These are phyloP conservation scores for Epirrhoe tristata DNA, from an alignment of 2,888 invertebrate genomes.

Conservation along the genomic window DNA sequence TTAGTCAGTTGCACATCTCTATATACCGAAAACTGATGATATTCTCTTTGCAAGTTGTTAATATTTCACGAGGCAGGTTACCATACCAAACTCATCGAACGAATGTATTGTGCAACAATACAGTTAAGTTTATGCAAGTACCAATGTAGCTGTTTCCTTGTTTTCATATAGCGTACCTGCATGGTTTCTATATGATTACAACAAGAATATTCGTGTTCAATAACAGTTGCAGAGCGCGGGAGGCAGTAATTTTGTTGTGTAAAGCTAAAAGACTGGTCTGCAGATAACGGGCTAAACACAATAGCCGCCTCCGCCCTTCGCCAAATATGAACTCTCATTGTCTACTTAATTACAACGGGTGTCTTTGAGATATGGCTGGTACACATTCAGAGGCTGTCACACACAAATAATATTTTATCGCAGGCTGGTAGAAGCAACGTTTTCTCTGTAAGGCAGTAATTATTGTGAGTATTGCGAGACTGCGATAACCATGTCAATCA, in stretches of 20 bases:
- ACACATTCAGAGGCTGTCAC: conserved; percentile 76
- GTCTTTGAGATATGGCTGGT: conserved; percentile 77
- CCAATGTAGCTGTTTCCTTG: conserved; percentile 20
- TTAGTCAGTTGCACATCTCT: too few relatives aligned
- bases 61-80: too few relatives aligned
- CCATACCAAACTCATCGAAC: too few relatives aligned
- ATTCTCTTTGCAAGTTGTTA: too few relatives aligned
- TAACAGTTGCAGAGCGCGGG: conserved; percentile 58
- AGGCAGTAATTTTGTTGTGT: conserved; percentile 67
- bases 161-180: conserved; percentile 27
- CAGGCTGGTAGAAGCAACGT: conserved; percentile 54
- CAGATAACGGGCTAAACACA: conserved; percentile 76
- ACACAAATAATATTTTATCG: conserved; percentile 79
- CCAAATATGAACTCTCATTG: conserved; percentile 81
- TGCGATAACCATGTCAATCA: conserved; percentile 50
- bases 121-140: background rate
- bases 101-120: background rate
- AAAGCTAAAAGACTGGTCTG: conserved; percentile 77
- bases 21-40: too few relatives aligned
- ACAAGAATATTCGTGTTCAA: conserved; percentile 51
- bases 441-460: conserved; percentile 63
- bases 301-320: conserved; percentile 64
- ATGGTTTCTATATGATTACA: conserved; percentile 27
- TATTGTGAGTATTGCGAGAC: conserved; percentile 52
- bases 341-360: conserved; percentile 82